Evolutionary conservation across 2,113 vertebrate species (phyloP), one percentile per base, ranked within the genome.

Genomic region (Burhinus oedicnemus): DNA sequence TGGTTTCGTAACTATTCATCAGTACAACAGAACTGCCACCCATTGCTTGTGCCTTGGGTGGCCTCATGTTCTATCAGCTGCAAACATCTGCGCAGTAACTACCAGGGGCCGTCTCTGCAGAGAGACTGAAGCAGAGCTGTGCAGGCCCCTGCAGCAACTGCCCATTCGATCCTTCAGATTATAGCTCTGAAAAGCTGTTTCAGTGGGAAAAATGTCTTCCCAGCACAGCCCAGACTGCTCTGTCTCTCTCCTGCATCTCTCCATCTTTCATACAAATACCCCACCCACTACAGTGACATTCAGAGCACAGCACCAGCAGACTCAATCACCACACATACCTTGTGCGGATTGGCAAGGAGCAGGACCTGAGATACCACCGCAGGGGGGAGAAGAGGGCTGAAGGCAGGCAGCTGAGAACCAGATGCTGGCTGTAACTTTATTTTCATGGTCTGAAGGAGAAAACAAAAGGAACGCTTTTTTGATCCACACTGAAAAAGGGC

Each of bases 391-490:
- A 99, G 80, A 27, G 99, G 99, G 92, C 96, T 99, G 98, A 99
- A 99, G 3, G 99, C 97, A 38, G 98, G 98, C 15, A 99, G 98
- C 87, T 97, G 94, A 5, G 98, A 98, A 44, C 98, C 96, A 0
- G 99, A 99, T 3, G 98, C 98, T 1, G 99, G 98, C 92, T 99
- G 99, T 42, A 99, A 95, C 72, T 98, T 99, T 88, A 99, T 97
- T 36, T 91, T 96, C 99, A 99, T 99, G 4, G 77, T 97, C 99
- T 99, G 94, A 25, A 20, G 54, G 49, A 89, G 15, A 61, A 42
- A 60, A 44, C 22, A 52, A 60, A 81, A 69, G 7, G 60, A 68
- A 71, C 0, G 2, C 7, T 25, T 42, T 40, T 23, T 54, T 47
- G 61, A 12, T 47, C 52, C 16, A 6, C 1, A 2, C 18, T 19